Conservation (phyloP, 2,797 vertebrate genomes). For the Acanthis flammea region DNA sequence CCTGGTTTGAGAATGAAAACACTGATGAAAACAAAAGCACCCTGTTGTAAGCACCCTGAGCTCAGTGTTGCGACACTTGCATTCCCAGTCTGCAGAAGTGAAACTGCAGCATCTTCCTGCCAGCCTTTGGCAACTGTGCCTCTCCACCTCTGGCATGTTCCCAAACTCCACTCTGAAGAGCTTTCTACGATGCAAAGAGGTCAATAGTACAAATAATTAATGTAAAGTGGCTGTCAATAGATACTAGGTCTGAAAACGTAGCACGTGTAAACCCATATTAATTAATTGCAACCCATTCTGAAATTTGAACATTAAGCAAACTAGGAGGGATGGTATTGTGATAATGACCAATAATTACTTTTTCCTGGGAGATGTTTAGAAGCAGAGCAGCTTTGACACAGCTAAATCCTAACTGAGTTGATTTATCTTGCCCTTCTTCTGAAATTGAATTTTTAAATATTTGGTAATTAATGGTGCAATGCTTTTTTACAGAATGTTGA, state of each 20-base stretch:
- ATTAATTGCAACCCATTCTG: background rate
- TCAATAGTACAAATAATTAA: conserved; percentile 13
- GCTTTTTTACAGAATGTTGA: background rate
- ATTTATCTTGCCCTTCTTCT: background rate
- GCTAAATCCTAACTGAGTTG: background rate
- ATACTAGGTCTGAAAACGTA: background rate
- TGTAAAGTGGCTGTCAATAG: conserved; percentile 8
- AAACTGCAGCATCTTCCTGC: background rate
- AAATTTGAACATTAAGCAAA: background rate
- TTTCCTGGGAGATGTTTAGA: background rate
- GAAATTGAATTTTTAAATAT: background rate
- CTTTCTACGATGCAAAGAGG: background rate
- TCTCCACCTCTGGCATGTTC: background rate
- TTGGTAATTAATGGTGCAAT: background rate
- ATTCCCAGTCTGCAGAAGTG: background rate
- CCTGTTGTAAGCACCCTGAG: background rate
- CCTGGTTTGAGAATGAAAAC: background rate
- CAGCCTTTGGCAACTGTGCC: background rate
- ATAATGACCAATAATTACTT: background rate
- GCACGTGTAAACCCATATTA: background rate
- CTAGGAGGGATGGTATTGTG: background rate
- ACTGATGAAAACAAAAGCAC: background rate
- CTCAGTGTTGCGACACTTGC: background rate
- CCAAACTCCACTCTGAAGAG: background rate
- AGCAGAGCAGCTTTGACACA: background rate